Evolutionary conservation across 2,113 vertebrate genomes (phyloP).

Genomic region (Platycercus adscitus): DNA sequence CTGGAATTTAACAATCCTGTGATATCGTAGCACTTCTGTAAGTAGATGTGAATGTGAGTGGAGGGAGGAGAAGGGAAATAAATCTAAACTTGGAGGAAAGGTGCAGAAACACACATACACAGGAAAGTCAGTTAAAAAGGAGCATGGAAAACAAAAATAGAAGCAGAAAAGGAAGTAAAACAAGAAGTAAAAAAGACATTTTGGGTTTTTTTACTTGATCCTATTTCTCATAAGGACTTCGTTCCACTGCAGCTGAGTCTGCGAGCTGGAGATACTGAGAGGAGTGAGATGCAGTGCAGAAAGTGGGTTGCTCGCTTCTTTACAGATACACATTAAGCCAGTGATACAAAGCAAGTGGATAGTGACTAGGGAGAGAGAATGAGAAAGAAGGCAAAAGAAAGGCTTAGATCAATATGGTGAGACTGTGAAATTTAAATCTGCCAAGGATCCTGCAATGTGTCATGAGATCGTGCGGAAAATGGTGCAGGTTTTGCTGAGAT

Average conservation of each 20-base stretch:
- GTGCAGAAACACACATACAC: neutral
- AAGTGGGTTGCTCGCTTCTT: neutral
- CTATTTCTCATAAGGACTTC: neutral
- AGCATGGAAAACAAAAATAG: neutral
- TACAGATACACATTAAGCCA: neutral
- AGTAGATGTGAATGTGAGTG: neutral
- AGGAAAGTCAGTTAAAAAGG: neutral
- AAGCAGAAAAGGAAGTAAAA: neutral
- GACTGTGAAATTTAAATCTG: neutral
- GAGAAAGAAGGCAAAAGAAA: neutral
- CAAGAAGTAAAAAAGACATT: neutral
- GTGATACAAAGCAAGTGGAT: neutral
- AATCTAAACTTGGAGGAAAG: neutral
- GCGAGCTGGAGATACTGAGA: neutral
- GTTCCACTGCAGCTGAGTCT: neutral
- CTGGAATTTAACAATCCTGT: neutral
- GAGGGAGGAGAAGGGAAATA: neutral
- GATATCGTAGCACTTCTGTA: neutral
- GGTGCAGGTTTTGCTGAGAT: neutral
- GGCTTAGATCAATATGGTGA: neutral
- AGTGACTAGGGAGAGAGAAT: neutral
- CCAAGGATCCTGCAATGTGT: neutral
- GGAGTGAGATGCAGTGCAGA: neutral
- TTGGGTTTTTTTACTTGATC: neutral
- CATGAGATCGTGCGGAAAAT: neutral